Base-by-base conservation (phyloP, 2,797 vertebrate genomes). In the Decapterus maruadsi region DNA sequence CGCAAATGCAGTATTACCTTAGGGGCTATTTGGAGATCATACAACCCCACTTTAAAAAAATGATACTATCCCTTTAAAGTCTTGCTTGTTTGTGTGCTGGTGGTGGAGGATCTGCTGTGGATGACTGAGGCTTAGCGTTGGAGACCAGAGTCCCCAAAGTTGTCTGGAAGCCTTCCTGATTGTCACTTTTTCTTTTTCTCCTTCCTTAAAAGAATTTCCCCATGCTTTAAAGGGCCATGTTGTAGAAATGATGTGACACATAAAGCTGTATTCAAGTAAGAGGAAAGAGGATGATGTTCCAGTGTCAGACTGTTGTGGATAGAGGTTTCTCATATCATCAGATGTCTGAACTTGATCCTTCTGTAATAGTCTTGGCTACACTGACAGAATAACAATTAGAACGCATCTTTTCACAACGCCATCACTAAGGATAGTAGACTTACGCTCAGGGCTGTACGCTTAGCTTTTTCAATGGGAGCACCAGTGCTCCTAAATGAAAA, bases 261-360 rank as follows among this genome's bases (percentile, higher is more conserved):
- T 54, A 64, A 50, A 54, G 22, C 9, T 31, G 9, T 31, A 29
- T 72, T 63, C 20, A 11, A 5, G 48, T 48, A 19, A 68, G 68
- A 53, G 29, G 19, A 55, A 42, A 13, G 53, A 2, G 13, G 50
- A 68, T 26, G n/a, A 54, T 67, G 20, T 45, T 13, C 17, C 26
- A 67, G 60, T 16, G 17, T 26, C 12, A 34, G 34, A 43, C 46
- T 6, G 43, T 56, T 53, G 34, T 60, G 26, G 48, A 59, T 13
- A 48, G 54, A 40, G 34, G 42, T 57, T 53, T 34, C 50, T 46
- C 10, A 61, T 31, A 54, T 71, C n/a, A 48, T 53, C 64, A 51
- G 17, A 73, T 77, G 65, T 43, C 50, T 60, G 46, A 76, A 45
- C 38, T 34, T 9, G 3, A 4, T 61, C 17, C 53, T 31, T 54